A percentile compares a stretch with the other conserved stretches of the same genome.
Evolutionary conservation across 1,140 invertebrate genomes (phyloP).

Genomic region (Tetramorium simillimum): DNA sequence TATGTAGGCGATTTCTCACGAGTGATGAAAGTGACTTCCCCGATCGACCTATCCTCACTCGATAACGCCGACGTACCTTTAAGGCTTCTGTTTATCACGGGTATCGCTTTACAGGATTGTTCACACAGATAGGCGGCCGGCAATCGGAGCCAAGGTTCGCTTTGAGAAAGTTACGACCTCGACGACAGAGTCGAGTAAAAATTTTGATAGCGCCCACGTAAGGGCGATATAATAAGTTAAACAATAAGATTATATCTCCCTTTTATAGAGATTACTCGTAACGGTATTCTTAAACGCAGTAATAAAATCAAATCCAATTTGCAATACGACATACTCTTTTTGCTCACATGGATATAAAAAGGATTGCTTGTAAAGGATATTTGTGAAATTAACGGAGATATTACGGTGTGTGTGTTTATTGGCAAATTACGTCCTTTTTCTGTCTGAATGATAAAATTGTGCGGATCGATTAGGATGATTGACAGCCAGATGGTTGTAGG

Average conservation of each 20-base stretch:
- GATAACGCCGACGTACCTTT: slow-evolving; percentile 37
- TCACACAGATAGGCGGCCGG: slow-evolving; percentile 18
- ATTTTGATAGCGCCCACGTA: slow-evolving; percentile 28
- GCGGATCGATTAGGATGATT: slow-evolving; percentile 33
- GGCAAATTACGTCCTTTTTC: slow-evolving; percentile 1
- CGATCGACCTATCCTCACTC: slow-evolving; percentile 29
- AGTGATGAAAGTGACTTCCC: slow-evolving; percentile 47
- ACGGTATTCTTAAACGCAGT: background rate
- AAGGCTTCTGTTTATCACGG: slow-evolving; percentile 58
- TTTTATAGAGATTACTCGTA: background rate
- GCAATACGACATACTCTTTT: background rate
- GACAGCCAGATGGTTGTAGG: slow-evolving; percentile 14
- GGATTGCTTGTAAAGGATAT: background rate
- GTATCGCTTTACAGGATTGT: slow-evolving; percentile 58
- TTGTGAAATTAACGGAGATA: slow-evolving; percentile 15
- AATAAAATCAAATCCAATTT: slow-evolving; percentile 30
- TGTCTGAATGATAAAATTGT: background rate
- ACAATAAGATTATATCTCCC: background rate
- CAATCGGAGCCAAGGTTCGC: slow-evolving; percentile 51
- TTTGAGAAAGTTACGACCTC: slow-evolving; percentile 52
- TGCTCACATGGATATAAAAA: background rate
- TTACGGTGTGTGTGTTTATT: background rate
- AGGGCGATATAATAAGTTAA: slow-evolving; percentile 18
- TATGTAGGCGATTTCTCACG: slow-evolving; percentile 29
- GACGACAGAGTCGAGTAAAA: slow-evolving; percentile 37